phyloP scores from a whole-genome alignment of 2,113 vertebrate genomes.

The Zosterops pallidus region DNA sequence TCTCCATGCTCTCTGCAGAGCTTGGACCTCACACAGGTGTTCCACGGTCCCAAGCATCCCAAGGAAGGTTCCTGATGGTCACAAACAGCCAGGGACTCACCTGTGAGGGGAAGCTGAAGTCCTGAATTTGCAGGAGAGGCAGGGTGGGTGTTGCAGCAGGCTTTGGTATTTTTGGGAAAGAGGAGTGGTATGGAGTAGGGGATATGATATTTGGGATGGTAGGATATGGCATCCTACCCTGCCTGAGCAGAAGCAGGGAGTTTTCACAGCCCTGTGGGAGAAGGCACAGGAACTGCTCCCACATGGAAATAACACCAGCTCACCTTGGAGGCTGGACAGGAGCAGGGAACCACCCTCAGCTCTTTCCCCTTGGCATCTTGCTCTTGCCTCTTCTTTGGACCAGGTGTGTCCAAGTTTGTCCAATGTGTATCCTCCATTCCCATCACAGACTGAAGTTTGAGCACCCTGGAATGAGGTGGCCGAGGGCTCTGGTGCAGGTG shows the following conservation, averaged over 20 bases:
- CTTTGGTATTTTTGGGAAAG: neutral
- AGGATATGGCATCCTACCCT: neutral
- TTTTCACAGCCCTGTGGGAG: neutral
- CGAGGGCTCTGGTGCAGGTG: neutral
- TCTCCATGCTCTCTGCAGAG: neutral
- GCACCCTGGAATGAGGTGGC: neutral
- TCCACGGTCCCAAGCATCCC: neutral
- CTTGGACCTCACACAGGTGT: neutral
- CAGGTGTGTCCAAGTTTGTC: neutral
- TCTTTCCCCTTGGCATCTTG: neutral
- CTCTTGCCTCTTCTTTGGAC: neutral
- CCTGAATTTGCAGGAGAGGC: neutral
- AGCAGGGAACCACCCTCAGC: neutral
- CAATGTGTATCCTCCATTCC: neutral
- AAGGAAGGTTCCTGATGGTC: neutral
- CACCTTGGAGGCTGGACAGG: neutral
- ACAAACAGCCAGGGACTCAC: neutral
- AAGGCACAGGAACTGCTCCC: neutral
- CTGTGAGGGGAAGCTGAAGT: neutral
- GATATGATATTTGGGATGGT: neutral
- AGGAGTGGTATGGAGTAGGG: neutral
- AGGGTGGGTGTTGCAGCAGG: neutral
- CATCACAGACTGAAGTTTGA: neutral
- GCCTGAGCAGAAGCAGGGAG: neutral
- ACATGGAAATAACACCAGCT: neutral